Evolutionary conservation across 2,888 invertebrate species (phyloP).

Genomic region (Chromoteleia sp.): DNA sequence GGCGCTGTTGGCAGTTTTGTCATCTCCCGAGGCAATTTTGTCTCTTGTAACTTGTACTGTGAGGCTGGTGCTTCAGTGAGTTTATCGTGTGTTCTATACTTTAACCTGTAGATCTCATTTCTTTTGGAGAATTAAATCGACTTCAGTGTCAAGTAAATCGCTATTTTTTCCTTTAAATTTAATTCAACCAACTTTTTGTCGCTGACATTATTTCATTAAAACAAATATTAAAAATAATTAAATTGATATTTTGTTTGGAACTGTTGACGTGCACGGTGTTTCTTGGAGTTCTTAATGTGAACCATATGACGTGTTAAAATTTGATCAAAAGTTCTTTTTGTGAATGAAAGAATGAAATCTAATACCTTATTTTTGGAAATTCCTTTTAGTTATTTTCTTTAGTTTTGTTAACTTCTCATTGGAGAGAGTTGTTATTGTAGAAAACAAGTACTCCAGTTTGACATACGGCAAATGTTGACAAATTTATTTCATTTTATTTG

Average conservation of each 20-base stretch:
- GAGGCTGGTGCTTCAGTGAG: constrained; percentile 1
- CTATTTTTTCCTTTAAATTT: not conserved
- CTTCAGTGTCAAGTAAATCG: constrained; percentile 33
- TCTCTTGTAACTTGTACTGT: constrained; percentile 21
- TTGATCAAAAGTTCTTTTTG: constrained; percentile 10
- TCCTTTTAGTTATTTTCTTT: not conserved
- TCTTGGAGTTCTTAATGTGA: constrained; percentile 19
- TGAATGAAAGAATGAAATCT: constrained; percentile 29
- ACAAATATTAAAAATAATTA: not conserved
- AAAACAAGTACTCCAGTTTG: constrained; percentile 13
- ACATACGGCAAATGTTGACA: constrained; percentile 47
- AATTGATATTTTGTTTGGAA: not conserved
- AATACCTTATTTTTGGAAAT: not conserved
- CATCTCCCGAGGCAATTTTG: constrained; percentile 64
- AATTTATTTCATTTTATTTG: not conserved
- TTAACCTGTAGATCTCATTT: constrained; percentile 36
- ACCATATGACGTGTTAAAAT: constrained; percentile 33
- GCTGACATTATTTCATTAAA: not conserved
- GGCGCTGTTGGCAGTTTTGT: constrained; percentile 72
- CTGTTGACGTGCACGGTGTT: not conserved
- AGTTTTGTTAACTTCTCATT: not conserved
- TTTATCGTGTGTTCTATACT: constrained; percentile 64
- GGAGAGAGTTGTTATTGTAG: constrained; percentile 9
- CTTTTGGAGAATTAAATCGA: constrained; percentile 18
- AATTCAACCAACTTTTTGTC: constrained; percentile 1